These are phyloP conservation scores for Spilarctia lutea DNA, from an alignment of 2,888 invertebrate species.

Conservation along the genomic window DNA sequence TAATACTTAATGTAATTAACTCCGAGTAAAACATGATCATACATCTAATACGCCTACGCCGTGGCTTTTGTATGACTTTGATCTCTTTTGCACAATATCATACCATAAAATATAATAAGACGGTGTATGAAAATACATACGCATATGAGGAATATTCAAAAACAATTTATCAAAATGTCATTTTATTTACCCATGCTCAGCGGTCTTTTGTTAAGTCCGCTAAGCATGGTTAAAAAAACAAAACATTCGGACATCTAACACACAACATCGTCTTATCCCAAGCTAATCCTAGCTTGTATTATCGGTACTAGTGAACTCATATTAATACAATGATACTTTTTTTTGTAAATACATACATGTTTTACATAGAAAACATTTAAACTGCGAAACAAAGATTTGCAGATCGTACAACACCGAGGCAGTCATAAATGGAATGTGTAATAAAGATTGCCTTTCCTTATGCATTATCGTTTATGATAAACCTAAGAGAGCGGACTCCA, in stretches of 20 bases:
- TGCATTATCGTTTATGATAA: background rate
- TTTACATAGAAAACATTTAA: too few species aligned
- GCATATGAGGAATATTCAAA: background rate
- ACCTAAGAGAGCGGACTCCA: background rate
- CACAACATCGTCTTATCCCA: too few species aligned
- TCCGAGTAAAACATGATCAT: constrained; percentile 3
- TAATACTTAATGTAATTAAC: constrained; percentile 21
- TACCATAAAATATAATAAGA: background rate
- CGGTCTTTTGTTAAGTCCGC: too few species aligned
- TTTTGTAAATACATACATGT: too few species aligned
- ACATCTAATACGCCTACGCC: constrained; percentile 4
- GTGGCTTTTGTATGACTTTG: constrained; percentile 5
- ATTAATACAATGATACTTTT: too few species aligned
- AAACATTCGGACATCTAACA: too few species aligned
- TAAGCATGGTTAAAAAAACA: too few species aligned
- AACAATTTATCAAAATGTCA: background rate
- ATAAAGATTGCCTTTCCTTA: background rate
- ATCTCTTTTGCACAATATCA: background rate
- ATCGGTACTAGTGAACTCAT: too few species aligned
- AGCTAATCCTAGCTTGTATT: too few species aligned
- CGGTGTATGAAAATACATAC: background rate
- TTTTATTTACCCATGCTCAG: background rate
- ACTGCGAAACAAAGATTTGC: too few species aligned
- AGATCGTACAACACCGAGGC: too few species aligned
- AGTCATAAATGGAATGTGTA: background rate